phyloP scores from a whole-genome alignment of 2,888 invertebrate genomes.

The Pegoplata infirma region DNA sequence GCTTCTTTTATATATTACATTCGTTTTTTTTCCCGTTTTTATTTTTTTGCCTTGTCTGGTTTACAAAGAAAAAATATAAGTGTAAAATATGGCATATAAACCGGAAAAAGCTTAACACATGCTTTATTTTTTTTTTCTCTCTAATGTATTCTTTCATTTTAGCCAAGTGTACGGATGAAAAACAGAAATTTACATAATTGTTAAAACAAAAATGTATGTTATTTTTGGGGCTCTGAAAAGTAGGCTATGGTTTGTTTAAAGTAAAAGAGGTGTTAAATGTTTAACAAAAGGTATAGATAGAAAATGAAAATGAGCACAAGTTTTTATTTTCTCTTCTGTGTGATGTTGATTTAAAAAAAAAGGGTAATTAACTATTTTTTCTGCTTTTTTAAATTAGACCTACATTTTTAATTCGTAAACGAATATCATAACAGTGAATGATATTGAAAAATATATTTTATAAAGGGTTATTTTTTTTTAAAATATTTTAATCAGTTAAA shows the following conservation, averaged over 20 bases:
- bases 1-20: background rate
- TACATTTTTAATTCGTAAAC: no score
- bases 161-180: background rate
- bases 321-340: no score
- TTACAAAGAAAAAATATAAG: constrained; percentile 3
- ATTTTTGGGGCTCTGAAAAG: background rate
- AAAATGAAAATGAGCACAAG: background rate
- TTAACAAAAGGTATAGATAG: constrained; percentile 9
- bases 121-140: background rate
- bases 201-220: background rate
- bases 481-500: no score
- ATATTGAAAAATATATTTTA: no score
- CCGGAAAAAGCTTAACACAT: constrained; percentile 10
- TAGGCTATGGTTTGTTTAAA: constrained; percentile 10
- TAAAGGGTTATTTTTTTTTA: no score
- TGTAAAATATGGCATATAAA: constrained; percentile 31
- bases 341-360: background rate
- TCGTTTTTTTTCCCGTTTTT: background rate
- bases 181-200: constrained; percentile 14
- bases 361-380: background rate
- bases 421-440: no score
- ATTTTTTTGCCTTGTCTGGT: background rate
- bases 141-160: background rate
- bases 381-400: no score
- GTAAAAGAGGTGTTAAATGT: constrained; percentile 30